These are phyloP conservation scores for Amphipyra berbera DNA, from an alignment of 2,888 invertebrate genomes.

Conservation along the genomic window DNA sequence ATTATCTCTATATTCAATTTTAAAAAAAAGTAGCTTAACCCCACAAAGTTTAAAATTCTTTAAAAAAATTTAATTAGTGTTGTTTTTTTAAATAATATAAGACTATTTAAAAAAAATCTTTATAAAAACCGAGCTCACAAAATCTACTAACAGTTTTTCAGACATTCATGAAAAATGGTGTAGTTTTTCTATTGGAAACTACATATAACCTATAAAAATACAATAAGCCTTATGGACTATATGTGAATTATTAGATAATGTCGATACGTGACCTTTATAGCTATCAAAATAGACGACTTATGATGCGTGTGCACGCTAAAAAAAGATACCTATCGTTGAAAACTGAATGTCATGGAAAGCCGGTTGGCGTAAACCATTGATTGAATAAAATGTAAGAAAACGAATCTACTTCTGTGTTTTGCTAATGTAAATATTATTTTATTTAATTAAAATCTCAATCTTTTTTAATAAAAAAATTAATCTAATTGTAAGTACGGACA, in stretches of 20 bases:
- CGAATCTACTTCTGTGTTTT: background rate
- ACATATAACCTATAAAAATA: conserved; percentile 14
- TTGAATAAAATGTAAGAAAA: background rate
- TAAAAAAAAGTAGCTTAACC: too few species aligned
- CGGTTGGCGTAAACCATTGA: background rate
- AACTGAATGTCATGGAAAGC: conserved; percentile 30
- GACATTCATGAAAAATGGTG: background rate
- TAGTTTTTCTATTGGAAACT: background rate
- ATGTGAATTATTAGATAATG: conserved; percentile 35
- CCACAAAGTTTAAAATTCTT: too few species aligned
- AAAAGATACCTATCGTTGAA: conserved; percentile 14
- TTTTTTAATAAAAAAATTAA: too few species aligned
- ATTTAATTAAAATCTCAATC: too few species aligned
- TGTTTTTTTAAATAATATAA: too few species aligned
- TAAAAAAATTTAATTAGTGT: too few species aligned
- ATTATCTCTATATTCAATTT: too few species aligned
- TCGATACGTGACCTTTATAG: conserved; percentile 49
- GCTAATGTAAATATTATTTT: background rate
- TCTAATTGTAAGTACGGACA: too few species aligned
- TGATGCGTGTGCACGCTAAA: conserved; percentile 36
- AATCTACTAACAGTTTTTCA: background rate
- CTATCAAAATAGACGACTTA: conserved; percentile 33
- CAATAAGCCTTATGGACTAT: conserved; percentile 3
- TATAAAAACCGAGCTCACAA: too few species aligned
- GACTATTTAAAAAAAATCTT: too few species aligned